Conservation (phyloP, 2,888 invertebrate genomes). For the Cryptus armator region DNA sequence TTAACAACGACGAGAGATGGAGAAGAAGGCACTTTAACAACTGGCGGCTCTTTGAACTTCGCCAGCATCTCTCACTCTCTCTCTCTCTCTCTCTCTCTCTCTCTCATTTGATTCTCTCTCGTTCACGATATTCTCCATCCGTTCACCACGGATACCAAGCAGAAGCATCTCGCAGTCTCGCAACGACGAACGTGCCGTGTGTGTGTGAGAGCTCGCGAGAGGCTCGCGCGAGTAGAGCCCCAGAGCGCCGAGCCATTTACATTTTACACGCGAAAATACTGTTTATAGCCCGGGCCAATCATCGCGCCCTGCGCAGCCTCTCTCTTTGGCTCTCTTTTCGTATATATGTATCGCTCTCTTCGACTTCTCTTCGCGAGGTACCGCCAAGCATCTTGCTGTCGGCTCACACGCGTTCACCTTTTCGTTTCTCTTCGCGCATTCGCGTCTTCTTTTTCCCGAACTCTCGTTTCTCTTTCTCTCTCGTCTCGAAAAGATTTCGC, state of each 20-base stretch:
- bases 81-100: slow-evolving; percentile 43
- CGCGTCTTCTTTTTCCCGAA: slow-evolving; percentile 5
- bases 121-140: slow-evolving; percentile 60
- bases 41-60: slow-evolving; percentile 84
- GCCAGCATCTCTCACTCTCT: slow-evolving; percentile 67
- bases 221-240: slow-evolving; percentile 48
- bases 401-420: slow-evolving; percentile 32
- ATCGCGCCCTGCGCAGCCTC: slow-evolving; percentile 77
- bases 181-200: slow-evolving; percentile 51
- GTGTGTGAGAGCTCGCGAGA: slow-evolving; percentile 22
- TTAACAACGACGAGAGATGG: slow-evolving; percentile 73
- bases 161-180: slow-evolving; percentile 36
- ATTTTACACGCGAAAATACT: slow-evolving; percentile 83
- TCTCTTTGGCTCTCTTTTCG: slow-evolving; percentile 69
- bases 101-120: slow-evolving; percentile 68
- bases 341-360: too few relatives aligned
- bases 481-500: not conserved
- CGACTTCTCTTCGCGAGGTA: slow-evolving; percentile 30
- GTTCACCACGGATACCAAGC: slow-evolving; percentile 39
- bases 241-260: slow-evolving; percentile 80
- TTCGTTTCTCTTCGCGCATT: slow-evolving; percentile 31
- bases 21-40: slow-evolving; percentile 82
- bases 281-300: slow-evolving; percentile 81
- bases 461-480: slow-evolving; percentile 34
- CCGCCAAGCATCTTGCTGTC: not conserved